Evolutionary conservation across 2,113 vertebrate genomes (phyloP), one percentile per base, ranked within the genome.

Genomic region (Mirza zaza): DNA sequence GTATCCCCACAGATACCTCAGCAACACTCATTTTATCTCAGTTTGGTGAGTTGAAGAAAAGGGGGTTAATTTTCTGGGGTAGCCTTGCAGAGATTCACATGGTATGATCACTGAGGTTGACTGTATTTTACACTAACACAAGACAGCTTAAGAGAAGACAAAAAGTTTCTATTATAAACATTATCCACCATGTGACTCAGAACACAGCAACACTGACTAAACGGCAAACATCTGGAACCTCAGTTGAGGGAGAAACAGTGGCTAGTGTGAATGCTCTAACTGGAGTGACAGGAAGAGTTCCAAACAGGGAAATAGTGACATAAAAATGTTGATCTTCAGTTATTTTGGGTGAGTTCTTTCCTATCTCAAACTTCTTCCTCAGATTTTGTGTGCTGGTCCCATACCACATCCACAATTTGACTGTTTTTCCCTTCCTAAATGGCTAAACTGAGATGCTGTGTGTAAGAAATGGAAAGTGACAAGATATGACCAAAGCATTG

Each of bases 391-490:
- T 29, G 42, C 93, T 76, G 65, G 57, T 92, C 92, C 95, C 70
- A 48, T 89, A 95, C 84, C 27, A 97, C 91, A 97, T 85, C 8
- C 93, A 98, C 97, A 98, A 96, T 97, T 97, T 97, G 94, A 97
- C 97, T 99, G 97, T 98, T 99, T 87, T 98, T 98, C 97, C 98
- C 98, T 97, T 97, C 98, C 97, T 99, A 99, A 99, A 98, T 98
- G 98, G 98, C 99, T 99, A 99, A 99, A 99, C 99, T 99, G 99
- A 99, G 99, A 99, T 99, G 99, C 99, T 99, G 99, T 98, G 99
- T 99, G 98, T 98, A 99, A 99, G 99, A 99, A 99, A 99, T 99
- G 98, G 99, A 99, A 99, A 99, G 99, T 99, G 99, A 99, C 99
- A 99, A 99, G 99, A 99, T 99, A 99, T 99, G 99, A 99, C 99